Conservation (phyloP, 2,797 vertebrate species). For the Crax fasciolata region DNA sequence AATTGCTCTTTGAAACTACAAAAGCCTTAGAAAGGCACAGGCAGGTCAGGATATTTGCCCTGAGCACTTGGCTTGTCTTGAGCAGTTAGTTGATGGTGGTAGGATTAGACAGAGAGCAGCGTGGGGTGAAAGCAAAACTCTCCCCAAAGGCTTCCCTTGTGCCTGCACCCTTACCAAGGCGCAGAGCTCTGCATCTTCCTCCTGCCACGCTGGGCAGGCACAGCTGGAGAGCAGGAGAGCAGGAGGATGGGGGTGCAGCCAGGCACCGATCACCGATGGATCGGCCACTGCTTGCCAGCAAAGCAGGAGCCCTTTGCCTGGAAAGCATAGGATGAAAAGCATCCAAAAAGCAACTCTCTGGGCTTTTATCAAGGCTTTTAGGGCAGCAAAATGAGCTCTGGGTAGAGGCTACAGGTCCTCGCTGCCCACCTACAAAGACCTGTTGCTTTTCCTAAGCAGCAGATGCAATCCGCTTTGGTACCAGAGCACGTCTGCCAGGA, state of each 20-base stretch:
- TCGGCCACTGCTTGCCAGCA: background rate
- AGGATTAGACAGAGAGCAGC: slow-evolving; percentile 2
- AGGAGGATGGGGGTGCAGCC: background rate
- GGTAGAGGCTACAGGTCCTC: background rate
- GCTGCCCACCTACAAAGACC: background rate
- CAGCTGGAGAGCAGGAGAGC: background rate
- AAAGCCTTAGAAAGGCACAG: slow-evolving; percentile 4
- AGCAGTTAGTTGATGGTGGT: background rate
- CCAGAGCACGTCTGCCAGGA: background rate
- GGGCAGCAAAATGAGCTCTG: background rate
- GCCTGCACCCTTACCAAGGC: background rate
- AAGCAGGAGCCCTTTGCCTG: background rate
- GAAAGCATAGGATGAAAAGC: background rate
- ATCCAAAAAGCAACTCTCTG: background rate
- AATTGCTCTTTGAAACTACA: slow-evolving; percentile 5
- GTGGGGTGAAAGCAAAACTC: slow-evolving; percentile 10
- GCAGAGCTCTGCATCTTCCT: background rate
- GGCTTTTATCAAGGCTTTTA: background rate
- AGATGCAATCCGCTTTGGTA: background rate
- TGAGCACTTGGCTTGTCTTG: background rate
- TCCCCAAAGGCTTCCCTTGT: background rate
- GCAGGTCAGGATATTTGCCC: slow-evolving; percentile 22
- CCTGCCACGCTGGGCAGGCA: background rate
- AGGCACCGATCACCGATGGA: background rate
- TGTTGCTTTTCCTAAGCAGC: background rate